A percentile compares a stretch with the other conserved stretches of the same genome.
Conservation (phyloP, 1,140 invertebrate species). For the Teleogryllus occipitalis region DNA sequence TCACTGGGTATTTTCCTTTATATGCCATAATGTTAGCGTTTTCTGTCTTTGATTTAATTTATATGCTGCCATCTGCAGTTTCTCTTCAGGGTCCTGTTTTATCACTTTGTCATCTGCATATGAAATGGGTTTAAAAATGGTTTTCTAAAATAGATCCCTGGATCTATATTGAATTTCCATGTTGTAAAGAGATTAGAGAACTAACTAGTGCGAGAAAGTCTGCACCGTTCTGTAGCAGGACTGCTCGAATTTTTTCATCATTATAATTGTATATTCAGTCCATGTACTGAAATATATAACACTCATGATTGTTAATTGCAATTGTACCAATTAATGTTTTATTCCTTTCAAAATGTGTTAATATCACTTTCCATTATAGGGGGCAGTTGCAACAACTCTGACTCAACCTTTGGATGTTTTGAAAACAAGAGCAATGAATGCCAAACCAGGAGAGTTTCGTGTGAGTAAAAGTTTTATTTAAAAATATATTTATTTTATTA, state of each 20-base stretch:
- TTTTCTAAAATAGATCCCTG: too few species aligned
- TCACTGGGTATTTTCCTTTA: too few species aligned
- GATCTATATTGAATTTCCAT: too few species aligned
- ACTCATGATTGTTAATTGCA: neutral
- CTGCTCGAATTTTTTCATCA: neutral
- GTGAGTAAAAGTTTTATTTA: constrained; percentile 34
- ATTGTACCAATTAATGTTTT: neutral
- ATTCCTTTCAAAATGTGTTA: neutral
- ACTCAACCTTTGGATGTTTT: constrained; percentile 96
- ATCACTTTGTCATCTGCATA: too few species aligned
- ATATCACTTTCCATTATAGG: constrained; percentile 32
- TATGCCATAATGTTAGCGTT: too few species aligned
- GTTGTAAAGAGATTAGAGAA: too few species aligned
- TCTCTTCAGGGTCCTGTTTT: too few species aligned
- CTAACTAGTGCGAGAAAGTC: too few species aligned
- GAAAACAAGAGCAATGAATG: constrained; percentile 96
- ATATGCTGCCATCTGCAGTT: too few species aligned
- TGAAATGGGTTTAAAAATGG: too few species aligned
- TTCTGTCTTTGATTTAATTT: too few species aligned
- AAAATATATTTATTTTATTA: neutral
- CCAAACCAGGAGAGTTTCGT: constrained; percentile 82
- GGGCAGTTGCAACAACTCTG: constrained; percentile 86
- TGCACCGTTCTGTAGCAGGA: too few species aligned
- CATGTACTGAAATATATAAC: neutral
- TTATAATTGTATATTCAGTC: neutral